phyloP scores from a whole-genome alignment of 2,888 invertebrate genomes.

The Athrips mouffetella region DNA sequence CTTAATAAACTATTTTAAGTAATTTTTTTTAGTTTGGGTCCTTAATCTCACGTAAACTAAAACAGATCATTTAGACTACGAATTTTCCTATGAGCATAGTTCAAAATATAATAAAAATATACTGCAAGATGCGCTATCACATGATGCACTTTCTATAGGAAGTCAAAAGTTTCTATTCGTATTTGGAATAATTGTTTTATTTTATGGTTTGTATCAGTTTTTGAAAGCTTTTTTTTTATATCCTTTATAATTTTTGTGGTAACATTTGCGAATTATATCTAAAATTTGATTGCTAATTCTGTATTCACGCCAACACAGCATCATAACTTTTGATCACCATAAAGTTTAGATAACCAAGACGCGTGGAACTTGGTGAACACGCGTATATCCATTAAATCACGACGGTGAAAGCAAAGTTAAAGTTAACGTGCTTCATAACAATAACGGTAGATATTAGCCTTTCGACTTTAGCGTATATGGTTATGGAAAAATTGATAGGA shows the following conservation, averaged over 20 bases:
- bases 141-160: too few relatives aligned
- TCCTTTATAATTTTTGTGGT: background rate
- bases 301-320: slow-evolving; percentile 9
- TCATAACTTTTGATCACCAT: slow-evolving; percentile 17
- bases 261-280: slow-evolving; percentile 4
- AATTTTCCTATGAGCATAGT: too few relatives aligned
- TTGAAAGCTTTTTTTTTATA: too few relatives aligned
- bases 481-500: slow-evolving; percentile 28
- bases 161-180: too few relatives aligned
- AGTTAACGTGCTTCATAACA: slow-evolving; percentile 43
- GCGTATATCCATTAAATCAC: slow-evolving; percentile 33
- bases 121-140: too few relatives aligned
- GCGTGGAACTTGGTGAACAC: slow-evolving; percentile 18
- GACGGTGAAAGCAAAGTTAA: slow-evolving; percentile 33
- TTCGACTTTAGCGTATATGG: slow-evolving; percentile 42
- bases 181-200: too few relatives aligned
- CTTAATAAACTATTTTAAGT: too few relatives aligned
- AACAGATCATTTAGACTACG: too few relatives aligned
- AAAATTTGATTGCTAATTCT: slow-evolving; percentile 4
- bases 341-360: slow-evolving; percentile 14
- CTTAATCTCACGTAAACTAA: too few relatives aligned
- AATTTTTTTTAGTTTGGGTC: too few relatives aligned
- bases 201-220: too few relatives aligned
- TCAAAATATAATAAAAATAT: too few relatives aligned
- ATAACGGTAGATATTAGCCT: slow-evolving; percentile 38